Base-by-base conservation (phyloP, 2,113 vertebrate species). In the Amia ocellicauda region DNA sequence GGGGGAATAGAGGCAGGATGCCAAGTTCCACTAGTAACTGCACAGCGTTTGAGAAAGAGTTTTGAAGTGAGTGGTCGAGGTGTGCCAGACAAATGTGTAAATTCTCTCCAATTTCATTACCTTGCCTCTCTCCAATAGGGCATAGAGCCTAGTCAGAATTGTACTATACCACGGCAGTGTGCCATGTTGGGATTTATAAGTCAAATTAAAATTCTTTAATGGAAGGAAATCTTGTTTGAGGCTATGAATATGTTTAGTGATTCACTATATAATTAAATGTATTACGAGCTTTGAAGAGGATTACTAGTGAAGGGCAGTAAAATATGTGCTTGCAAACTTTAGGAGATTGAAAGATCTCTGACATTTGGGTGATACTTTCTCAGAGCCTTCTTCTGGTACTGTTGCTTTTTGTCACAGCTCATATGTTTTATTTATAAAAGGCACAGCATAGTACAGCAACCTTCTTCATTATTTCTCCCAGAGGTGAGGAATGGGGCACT, bases 281-380 rank as follows among this genome's bases (percentile, higher is more conserved):
- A 27, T 47, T 27, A 55, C 40, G 31, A 41, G 17, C 52, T 45
- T 11, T 8, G 19, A 23, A 40, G 19, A 31, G 31, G 5, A 36
- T 36, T 36, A 36, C 31, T 11, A 36, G 31, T 2, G 31, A 2
- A 36, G 11, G 17, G 4, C 20, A 26, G 53, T 36, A 36, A 36
- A 36, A 36, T 11, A 36, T 5, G 31, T 36, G 31, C 31, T 41
- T 5, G 56, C 10, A 42, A 40, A 51, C 17, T 27, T 70, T 23
- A 51, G 57, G 69, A 71, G 2, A 22, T 67, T 64, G 62, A 67
- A 66, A 79, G 76, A 78, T 81, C 66, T 58, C 64, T 74, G 80
- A 81, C 76, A 81, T 84, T 83, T 81, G 51, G 77, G 77, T 80
- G 78, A 75, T 78, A 63, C 70, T 66, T 82, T 64, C 61, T 65